These are phyloP conservation scores for Xestoiulus laeticollis DNA, from an alignment of 2,888 invertebrate genomes.

Conservation along the genomic window DNA sequence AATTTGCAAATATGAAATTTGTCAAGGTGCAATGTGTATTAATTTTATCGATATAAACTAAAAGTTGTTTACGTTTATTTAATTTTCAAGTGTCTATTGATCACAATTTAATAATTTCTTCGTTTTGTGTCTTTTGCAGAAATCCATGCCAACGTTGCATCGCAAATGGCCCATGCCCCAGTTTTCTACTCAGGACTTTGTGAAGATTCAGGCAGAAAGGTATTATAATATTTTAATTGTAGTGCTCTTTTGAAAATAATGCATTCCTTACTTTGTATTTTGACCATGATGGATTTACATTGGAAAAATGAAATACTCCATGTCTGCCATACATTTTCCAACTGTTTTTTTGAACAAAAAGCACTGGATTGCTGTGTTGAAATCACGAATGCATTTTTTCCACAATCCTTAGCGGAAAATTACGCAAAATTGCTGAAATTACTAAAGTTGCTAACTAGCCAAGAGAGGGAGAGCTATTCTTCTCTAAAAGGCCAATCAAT, in stretches of 20 bases:
- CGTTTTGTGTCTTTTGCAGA: not conserved
- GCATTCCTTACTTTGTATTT: not conserved
- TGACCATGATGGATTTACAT: not conserved
- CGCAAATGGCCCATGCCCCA: slow-evolving; percentile 5
- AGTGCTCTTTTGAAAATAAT: not conserved
- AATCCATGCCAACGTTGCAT: slow-evolving; percentile 23
- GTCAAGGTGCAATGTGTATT: not conserved
- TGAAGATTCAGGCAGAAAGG: slow-evolving; percentile 41
- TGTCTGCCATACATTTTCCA: not conserved
- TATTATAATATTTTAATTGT: slow-evolving; percentile 28
- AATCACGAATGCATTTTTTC: too few relatives aligned
- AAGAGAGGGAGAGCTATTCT: not conserved
- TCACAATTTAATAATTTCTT: not conserved
- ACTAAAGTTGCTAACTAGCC: not conserved
- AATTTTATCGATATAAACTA: not conserved
- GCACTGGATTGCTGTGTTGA: too few relatives aligned
- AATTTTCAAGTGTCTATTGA: not conserved
- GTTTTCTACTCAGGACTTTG: slow-evolving; percentile 20
- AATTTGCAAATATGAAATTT: not conserved
- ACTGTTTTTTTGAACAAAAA: too few relatives aligned
- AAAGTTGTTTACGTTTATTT: not conserved
- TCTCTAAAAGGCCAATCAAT: not conserved
- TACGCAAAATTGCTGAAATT: not conserved
- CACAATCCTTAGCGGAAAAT: too few relatives aligned
- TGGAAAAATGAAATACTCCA: not conserved